phyloP scores from a whole-genome alignment of 2,888 invertebrate species.

The Cryptus armator region DNA sequence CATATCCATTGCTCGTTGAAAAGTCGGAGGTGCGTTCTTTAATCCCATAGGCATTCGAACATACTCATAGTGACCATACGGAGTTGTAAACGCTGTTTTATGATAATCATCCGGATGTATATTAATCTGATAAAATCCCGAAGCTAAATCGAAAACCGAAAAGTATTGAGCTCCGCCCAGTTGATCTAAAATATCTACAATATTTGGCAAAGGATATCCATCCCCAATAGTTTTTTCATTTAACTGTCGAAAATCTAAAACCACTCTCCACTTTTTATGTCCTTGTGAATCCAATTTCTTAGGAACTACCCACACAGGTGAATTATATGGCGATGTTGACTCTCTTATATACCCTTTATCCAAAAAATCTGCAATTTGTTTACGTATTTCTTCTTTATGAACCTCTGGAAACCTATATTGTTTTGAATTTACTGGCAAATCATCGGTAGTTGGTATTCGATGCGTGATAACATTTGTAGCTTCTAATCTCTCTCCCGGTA shows the following conservation, averaged over 20 bases:
- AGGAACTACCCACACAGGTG: not conserved
- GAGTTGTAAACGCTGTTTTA: no score
- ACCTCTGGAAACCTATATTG: not conserved
- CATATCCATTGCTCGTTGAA: conserved; percentile 11
- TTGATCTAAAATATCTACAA: no score
- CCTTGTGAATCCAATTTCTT: not conserved
- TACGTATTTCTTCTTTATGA: not conserved
- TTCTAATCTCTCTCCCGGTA: not conserved
- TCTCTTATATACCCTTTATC: not conserved
- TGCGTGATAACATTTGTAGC: not conserved
- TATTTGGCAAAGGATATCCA: no score
- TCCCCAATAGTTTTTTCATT: conserved; percentile 9
- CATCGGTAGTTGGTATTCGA: not conserved
- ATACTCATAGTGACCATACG: not conserved
- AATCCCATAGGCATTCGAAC: no score
- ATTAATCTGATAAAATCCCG: no score
- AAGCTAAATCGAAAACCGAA: no score
- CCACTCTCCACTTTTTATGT: not conserved
- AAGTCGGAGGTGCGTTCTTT: not conserved
- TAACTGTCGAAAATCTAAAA: not conserved
- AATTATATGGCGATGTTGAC: not conserved
- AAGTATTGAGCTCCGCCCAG: no score
- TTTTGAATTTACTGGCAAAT: not conserved
- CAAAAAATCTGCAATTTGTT: not conserved
- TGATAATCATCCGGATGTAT: no score